Conservation (phyloP, 2,888 invertebrate species). For the Cataglyphis albicans region DNA sequence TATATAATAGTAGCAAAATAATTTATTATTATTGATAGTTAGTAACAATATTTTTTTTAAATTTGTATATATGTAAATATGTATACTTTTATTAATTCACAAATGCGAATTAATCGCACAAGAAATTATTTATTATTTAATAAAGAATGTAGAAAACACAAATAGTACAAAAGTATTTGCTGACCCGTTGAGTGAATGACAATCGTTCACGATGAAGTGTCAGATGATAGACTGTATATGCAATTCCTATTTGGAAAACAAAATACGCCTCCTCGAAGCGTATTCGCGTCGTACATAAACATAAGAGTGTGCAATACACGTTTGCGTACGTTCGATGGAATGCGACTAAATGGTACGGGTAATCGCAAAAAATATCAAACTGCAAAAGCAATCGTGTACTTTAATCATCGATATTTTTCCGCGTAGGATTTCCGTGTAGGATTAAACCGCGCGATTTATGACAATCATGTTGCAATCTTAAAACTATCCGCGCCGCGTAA, state of each 20-base stretch:
- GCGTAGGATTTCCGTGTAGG: neutral
- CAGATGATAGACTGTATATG: constrained; percentile 44
- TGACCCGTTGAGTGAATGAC: neutral
- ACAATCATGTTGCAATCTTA: neutral
- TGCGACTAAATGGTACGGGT: constrained; percentile 23
- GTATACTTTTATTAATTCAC: neutral
- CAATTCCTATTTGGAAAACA: constrained; percentile 49
- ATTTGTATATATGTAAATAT: too few relatives aligned
- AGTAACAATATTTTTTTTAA: neutral
- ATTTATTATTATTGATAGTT: neutral
- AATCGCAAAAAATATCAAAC: constrained; percentile 20
- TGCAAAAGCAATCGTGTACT: neutral
- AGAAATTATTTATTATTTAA: neutral
- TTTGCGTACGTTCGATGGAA: constrained; percentile 44
- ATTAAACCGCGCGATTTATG: neutral
- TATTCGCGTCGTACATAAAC: constrained; percentile 42
- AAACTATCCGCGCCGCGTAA: neutral
- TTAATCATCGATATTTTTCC: neutral
- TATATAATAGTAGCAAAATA: neutral
- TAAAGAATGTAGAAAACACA: neutral
- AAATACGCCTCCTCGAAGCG: constrained; percentile 47
- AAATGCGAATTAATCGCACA: neutral
- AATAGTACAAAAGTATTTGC: neutral
- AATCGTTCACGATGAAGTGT: constrained; percentile 4
- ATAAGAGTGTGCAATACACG: constrained; percentile 17